Conservation (phyloP, 2,888 invertebrate genomes). For the Formica aserva region DNA sequence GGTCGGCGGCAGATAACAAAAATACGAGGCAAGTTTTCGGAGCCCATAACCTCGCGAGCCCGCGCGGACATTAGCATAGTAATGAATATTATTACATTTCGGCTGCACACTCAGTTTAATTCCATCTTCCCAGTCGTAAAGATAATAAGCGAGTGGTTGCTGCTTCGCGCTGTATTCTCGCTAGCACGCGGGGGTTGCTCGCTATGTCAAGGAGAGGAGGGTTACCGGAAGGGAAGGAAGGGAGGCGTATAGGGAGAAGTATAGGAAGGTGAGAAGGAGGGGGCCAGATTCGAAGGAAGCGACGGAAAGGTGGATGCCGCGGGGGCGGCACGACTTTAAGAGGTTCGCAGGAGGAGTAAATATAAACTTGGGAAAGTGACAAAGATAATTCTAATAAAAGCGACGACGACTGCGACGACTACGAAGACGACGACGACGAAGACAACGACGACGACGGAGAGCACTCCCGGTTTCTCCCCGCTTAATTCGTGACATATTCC, state of each 20-base stretch:
- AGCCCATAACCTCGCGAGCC: constrained; percentile 78
- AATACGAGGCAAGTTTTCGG: constrained; percentile 84
- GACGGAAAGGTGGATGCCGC: constrained; percentile 67
- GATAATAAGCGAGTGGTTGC: constrained; percentile 85
- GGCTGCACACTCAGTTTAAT: constrained; percentile 85
- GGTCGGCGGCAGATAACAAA: constrained; percentile 83
- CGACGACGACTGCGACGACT: constrained; percentile 80
- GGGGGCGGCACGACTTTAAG: constrained; percentile 81
- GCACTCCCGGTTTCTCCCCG: constrained; percentile 82
- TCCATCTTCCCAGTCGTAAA: constrained; percentile 86
- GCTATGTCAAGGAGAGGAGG: constrained; percentile 44
- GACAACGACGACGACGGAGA: constrained; percentile 79
- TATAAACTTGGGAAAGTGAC: constrained; percentile 86
- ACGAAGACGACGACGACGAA: constrained; percentile 69
- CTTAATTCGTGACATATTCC: constrained; percentile 86
- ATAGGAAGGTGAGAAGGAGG: constrained; percentile 63
- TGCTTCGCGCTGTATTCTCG: constrained; percentile 74
- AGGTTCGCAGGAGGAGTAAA: constrained; percentile 84
- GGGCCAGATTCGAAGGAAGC: constrained; percentile 71
- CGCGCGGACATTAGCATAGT: constrained; percentile 85
- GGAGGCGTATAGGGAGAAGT: constrained; percentile 66
- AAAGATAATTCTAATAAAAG: constrained; percentile 86
- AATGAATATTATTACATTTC: constrained; percentile 86
- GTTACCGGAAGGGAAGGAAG: constrained; percentile 39
- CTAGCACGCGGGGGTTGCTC: constrained; percentile 45